Evolutionary conservation across 2,888 invertebrate genomes (phyloP).

Genomic region (Panzeria rudis): DNA sequence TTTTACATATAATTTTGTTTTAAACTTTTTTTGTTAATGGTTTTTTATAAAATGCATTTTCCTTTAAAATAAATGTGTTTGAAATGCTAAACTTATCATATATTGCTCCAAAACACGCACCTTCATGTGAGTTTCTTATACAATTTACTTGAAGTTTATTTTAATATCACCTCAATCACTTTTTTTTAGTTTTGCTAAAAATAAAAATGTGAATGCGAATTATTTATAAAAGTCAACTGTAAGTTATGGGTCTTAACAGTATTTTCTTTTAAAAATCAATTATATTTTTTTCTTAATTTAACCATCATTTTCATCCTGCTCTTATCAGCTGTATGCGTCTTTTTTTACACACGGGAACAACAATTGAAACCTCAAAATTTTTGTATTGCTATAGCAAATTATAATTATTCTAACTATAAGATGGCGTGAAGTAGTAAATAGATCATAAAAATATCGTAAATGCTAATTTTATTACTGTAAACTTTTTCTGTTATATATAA

Average conservation of each 20-base stretch:
- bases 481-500: slow-evolving; percentile 9
- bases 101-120: slow-evolving; percentile 59
- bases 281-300: slow-evolving; percentile 61
- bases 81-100: slow-evolving; percentile 43
- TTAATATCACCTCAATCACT: slow-evolving; percentile 11
- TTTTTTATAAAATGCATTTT: background rate
- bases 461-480: slow-evolving; percentile 77
- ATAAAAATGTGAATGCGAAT: slow-evolving; percentile 1
- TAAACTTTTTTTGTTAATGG: background rate
- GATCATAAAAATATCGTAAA: slow-evolving; percentile 82
- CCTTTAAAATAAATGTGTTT: slow-evolving; percentile 25
- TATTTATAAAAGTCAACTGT: slow-evolving; percentile 39
- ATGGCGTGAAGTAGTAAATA: slow-evolving; percentile 82
- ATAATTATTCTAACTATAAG: slow-evolving; percentile 76
- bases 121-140: slow-evolving; percentile 12
- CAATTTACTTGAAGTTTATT: slow-evolving; percentile 9
- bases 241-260: slow-evolving; percentile 33
- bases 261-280: slow-evolving; percentile 44
- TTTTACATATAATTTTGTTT: slow-evolving; percentile 41
- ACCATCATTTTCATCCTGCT: slow-evolving; percentile 47
- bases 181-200: slow-evolving; percentile 19
- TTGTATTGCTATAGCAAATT: slow-evolving; percentile 68
- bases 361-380: background rate
- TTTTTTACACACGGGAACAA: slow-evolving; percentile 25
- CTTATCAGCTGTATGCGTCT: background rate